Conservation (phyloP, 2,888 invertebrate genomes). For the Neoitamus cyanurus region DNA sequence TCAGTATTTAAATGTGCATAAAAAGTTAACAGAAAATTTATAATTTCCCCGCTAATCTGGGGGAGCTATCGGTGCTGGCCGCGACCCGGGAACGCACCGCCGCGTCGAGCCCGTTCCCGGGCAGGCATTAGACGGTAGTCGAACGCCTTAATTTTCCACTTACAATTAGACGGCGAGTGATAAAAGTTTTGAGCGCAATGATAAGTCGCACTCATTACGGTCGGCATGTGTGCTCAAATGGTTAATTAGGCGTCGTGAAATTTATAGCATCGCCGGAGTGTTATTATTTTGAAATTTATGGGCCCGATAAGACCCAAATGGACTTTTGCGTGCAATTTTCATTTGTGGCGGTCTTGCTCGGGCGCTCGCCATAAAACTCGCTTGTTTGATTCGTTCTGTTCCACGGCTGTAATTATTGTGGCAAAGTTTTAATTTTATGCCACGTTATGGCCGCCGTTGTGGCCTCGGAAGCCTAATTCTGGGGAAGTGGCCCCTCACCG, state of each 20-base stretch:
- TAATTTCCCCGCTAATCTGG: constrained; percentile 6
- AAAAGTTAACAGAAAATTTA: constrained; percentile 38
- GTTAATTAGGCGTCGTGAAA: constrained; percentile 35
- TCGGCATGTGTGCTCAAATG: constrained; percentile 25
- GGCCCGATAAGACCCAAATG: constrained; percentile 20
- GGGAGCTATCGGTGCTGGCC: background rate
- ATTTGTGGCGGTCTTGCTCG: background rate
- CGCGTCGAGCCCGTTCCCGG: background rate
- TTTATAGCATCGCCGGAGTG: constrained; percentile 40
- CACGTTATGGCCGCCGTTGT: constrained; percentile 36
- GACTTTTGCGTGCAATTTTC: constrained; percentile 32
- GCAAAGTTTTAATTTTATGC: constrained; percentile 49
- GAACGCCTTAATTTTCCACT: constrained; percentile 18
- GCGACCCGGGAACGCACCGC: background rate
- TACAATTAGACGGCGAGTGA: background rate
- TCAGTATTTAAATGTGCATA: constrained; percentile 20
- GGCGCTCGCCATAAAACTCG: background rate
- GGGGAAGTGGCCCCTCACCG: background rate
- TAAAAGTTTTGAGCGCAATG: constrained; percentile 9
- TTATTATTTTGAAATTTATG: constrained; percentile 42
- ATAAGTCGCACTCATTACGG: constrained; percentile 2
- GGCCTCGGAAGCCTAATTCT: background rate
- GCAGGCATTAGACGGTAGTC: background rate
- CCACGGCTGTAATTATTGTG: constrained; percentile 44
- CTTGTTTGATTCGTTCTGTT: constrained; percentile 23